Conservation (phyloP, 2,797 vertebrate genomes). For the Enteromius argenteus region DNA sequence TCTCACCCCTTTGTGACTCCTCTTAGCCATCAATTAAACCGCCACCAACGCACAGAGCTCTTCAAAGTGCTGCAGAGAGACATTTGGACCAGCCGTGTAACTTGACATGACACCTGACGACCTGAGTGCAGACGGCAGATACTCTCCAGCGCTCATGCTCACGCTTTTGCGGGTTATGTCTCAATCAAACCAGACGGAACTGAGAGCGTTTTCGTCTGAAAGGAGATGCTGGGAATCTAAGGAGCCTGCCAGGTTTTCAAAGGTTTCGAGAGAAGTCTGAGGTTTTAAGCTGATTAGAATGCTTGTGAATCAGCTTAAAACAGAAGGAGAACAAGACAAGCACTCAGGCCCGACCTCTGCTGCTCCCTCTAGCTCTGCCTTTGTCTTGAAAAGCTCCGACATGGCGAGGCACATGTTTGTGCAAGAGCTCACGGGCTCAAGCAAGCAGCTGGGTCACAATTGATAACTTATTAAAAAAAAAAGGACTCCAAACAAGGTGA, state of each 20-base stretch:
- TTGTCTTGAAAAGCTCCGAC: constrained; percentile 89
- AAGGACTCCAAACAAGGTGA: constrained; percentile 56
- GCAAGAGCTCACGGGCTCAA: constrained; percentile 77
- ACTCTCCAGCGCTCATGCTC: not conserved
- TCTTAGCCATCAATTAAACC: constrained; percentile 31
- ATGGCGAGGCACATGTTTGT: constrained; percentile 83
- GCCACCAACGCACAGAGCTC: not conserved
- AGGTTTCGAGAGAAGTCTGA: constrained; percentile 65
- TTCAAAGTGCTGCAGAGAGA: constrained; percentile 46
- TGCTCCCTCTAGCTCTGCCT: constrained; percentile 81
- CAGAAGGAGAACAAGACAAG: constrained; percentile 73
- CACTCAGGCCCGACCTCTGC: constrained; percentile 80
- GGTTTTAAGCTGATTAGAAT: constrained; percentile 80
- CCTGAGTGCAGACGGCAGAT: constrained; percentile 16
- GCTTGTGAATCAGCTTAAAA: constrained; percentile 83
- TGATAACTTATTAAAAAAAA: constrained; percentile 74
- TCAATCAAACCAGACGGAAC: constrained; percentile 50
- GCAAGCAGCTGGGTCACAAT: constrained; percentile 70
- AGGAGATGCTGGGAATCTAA: not conserved
- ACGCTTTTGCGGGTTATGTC: constrained; percentile 33
- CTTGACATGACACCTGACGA: constrained; percentile 39
- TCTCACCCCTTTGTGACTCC: constrained; percentile 21
- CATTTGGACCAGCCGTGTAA: constrained; percentile 37
- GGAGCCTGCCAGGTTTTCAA: constrained; percentile 70
- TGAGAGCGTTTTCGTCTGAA: constrained; percentile 25